phyloP scores from a whole-genome alignment of 2,797 vertebrate genomes.

The Gymnothorax reevesii region DNA sequence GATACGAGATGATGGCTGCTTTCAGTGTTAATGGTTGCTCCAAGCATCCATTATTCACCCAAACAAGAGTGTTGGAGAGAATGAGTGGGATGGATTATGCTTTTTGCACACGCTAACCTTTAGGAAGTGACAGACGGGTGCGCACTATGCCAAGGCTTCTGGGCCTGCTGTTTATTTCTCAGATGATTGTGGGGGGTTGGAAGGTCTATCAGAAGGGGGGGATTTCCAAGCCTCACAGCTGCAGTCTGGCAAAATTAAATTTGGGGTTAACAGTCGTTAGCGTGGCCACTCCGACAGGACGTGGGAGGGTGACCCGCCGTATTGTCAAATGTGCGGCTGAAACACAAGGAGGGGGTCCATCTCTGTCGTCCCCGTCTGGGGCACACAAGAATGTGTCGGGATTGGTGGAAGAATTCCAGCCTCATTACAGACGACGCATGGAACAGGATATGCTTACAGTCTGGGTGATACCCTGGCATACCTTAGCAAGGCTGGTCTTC shows the following conservation, averaged over 20 bases:
- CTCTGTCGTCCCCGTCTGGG: slow-evolving; percentile 16
- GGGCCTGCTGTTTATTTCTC: slow-evolving; percentile 30
- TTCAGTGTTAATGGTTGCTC: slow-evolving; percentile 73
- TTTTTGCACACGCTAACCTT: slow-evolving; percentile 44
- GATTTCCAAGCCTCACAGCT: slow-evolving; percentile 36
- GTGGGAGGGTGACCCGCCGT: slow-evolving; percentile 3
- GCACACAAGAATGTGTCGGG: slow-evolving; percentile 37
- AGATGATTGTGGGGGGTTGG: neutral
- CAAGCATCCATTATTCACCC: slow-evolving; percentile 75
- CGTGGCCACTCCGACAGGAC: slow-evolving; percentile 18
- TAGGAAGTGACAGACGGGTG: slow-evolving; percentile 26
- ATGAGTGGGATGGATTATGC: slow-evolving; percentile 68
- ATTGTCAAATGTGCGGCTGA: neutral
- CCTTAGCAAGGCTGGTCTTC: neutral
- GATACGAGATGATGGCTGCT: slow-evolving; percentile 69
- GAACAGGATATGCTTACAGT: slow-evolving; percentile 75
- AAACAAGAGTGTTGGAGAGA: slow-evolving; percentile 66
- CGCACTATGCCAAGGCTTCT: neutral
- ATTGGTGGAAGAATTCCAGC: slow-evolving; percentile 50
- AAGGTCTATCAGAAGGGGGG: neutral
- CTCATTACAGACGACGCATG: slow-evolving; percentile 68
- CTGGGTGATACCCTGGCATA: slow-evolving; percentile 46
- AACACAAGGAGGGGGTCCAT: neutral
- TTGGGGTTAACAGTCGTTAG: slow-evolving; percentile 20
- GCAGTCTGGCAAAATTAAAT: slow-evolving; percentile 31